phyloP scores from a whole-genome alignment of 2,797 vertebrate species.

The Poecile montanus region DNA sequence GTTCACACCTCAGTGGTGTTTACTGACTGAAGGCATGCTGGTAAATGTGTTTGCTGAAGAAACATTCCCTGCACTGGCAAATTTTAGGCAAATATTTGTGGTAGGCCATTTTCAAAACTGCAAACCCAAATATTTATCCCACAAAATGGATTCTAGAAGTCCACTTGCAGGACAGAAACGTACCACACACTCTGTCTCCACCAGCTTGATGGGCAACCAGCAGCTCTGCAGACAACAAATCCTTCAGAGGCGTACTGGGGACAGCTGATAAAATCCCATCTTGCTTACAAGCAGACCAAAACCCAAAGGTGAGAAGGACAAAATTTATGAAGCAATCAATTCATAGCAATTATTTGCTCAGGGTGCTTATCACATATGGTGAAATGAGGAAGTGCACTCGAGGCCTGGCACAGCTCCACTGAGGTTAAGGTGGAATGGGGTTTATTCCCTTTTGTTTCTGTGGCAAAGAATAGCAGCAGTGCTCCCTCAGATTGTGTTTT shows the following conservation, averaged over 20 bases:
- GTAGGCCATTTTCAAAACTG: slow-evolving; percentile 47
- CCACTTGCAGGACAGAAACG: slow-evolving; percentile 19
- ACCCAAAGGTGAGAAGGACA: background rate
- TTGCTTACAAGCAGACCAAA: background rate
- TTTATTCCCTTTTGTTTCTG: background rate
- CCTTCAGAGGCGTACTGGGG: background rate
- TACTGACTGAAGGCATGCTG: slow-evolving; percentile 38
- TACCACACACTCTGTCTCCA: background rate
- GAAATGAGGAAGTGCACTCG: rapidly evolving
- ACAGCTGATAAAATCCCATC: background rate
- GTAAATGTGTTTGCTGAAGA: slow-evolving; percentile 67
- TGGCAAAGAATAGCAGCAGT: background rate
- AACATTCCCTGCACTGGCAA: slow-evolving; percentile 46
- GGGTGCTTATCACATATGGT: background rate
- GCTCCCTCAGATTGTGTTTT: background rate
- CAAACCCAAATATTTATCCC: slow-evolving; percentile 57
- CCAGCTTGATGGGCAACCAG: background rate
- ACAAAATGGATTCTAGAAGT: slow-evolving; percentile 17
- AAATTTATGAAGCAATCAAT: background rate
- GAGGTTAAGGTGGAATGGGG: background rate
- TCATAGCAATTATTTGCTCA: background rate
- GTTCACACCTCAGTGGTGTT: slow-evolving; percentile 42
- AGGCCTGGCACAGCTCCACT: background rate
- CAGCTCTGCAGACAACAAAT: slow-evolving; percentile 9
- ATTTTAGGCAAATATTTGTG: slow-evolving; percentile 67